Evolutionary conservation across 2,113 vertebrate genomes (phyloP).

Genomic region (Apus apus): DNA sequence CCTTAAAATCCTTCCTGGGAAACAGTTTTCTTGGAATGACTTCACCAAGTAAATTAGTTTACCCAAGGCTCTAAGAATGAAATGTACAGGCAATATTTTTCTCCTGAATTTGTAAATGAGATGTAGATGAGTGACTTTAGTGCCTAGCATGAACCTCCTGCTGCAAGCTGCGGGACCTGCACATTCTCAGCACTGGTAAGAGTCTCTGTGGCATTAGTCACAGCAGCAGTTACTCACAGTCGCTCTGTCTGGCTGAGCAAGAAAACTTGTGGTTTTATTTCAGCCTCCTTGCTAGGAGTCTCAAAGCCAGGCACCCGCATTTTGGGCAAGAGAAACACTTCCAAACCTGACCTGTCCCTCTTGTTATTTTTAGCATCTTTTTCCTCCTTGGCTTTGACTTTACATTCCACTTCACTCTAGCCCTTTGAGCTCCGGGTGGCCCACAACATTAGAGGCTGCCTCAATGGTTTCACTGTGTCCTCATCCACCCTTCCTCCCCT

Average conservation of each 20-base stretch:
- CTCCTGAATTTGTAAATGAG: neutral
- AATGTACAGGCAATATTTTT: neutral
- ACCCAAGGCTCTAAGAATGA: neutral
- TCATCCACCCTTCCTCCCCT: neutral
- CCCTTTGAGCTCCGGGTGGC: neutral
- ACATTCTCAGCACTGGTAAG: neutral
- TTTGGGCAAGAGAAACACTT: neutral
- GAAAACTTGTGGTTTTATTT: neutral
- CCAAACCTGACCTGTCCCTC: neutral
- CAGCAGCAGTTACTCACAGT: neutral
- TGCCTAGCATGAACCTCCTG: neutral
- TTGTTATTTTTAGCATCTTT: neutral
- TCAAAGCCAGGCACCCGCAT: neutral
- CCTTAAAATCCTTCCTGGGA: neutral
- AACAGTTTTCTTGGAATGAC: neutral
- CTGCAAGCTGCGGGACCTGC: neutral
- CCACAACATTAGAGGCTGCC: fast-evolving
- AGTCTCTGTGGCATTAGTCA: neutral
- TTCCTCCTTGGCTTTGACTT: neutral
- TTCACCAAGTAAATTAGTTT: neutral
- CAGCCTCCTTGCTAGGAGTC: neutral
- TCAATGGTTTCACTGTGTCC: neutral
- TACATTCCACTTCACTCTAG: neutral
- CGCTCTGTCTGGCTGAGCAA: neutral
- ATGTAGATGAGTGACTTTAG: neutral